These are phyloP conservation scores for Gerosis bhagava DNA, from an alignment of 2,888 invertebrate species.

Conservation along the genomic window DNA sequence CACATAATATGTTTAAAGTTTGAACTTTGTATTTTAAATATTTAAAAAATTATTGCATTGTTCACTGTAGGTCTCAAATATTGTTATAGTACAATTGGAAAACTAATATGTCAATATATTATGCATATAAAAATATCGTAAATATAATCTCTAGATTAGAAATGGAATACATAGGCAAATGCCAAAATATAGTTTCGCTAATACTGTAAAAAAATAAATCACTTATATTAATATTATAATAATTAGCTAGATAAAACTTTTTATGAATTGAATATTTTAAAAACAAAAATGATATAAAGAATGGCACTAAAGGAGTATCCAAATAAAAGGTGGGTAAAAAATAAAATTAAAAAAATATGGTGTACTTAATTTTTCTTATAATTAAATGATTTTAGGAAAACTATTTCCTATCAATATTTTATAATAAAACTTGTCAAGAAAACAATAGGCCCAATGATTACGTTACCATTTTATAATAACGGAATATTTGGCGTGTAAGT, in stretches of 20 bases:
- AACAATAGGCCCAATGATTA: no score
- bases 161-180: constrained; percentile 13
- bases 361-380: constrained; percentile 37
- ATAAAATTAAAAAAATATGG: constrained; percentile 40
- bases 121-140: background rate
- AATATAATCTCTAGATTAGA: constrained; percentile 6
- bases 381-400: constrained; percentile 52
- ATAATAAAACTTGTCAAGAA: no score
- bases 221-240: constrained; percentile 8
- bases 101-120: background rate
- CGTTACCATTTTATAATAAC: no score
- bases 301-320: constrained; percentile 52
- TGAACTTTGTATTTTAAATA: no score
- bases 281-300: constrained; percentile 32
- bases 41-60: no score
- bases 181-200: constrained; percentile 9
- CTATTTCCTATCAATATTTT: constrained; percentile 36
- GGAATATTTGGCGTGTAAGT: no score
- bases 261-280: background rate
- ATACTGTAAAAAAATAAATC: constrained; percentile 19
- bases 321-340: constrained; percentile 58
- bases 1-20: no score
- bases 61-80: no score
- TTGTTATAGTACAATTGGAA: no score
- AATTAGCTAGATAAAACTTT: constrained; percentile 6